These are phyloP conservation scores for Agriopis marginaria DNA, from an alignment of 2,888 invertebrate species.

Conservation along the genomic window DNA sequence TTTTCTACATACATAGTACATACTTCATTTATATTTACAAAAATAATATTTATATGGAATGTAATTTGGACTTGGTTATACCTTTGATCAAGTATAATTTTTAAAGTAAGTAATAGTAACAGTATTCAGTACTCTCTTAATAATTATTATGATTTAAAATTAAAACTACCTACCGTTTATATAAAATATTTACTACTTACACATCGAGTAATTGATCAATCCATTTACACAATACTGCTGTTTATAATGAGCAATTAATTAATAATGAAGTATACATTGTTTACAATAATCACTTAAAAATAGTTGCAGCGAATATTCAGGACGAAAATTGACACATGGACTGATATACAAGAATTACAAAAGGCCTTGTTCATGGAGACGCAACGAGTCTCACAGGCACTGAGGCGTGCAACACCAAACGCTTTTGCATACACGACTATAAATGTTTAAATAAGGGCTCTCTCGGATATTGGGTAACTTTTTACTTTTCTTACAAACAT, in stretches of 20 bases:
- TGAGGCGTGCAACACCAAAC: no score
- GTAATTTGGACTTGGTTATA: slow-evolving; percentile 81
- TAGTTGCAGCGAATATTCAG: slow-evolving; percentile 37
- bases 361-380: no score
- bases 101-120: slow-evolving; percentile 63
- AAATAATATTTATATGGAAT: slow-evolving; percentile 78
- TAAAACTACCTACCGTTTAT: slow-evolving; percentile 52
- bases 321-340: slow-evolving; percentile 29
- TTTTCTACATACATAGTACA: slow-evolving; percentile 38
- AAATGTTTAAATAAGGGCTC: no score
- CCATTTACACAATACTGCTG: slow-evolving; percentile 74
- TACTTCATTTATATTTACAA: slow-evolving; percentile 66
- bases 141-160: slow-evolving; percentile 49
- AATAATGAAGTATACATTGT: slow-evolving; percentile 46
- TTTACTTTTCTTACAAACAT: no score
- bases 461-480: no score
- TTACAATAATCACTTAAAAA: slow-evolving; percentile 44
- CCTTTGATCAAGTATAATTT: slow-evolving; percentile 69
- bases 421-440: no score
- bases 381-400: no score
- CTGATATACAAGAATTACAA: slow-evolving; percentile 2
- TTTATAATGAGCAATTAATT: slow-evolving; percentile 72
- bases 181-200: slow-evolving; percentile 62
- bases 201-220: slow-evolving; percentile 70
- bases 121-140: slow-evolving; percentile 82